Conservation (phyloP, 2,888 invertebrate species). For the Idaea aversata region DNA sequence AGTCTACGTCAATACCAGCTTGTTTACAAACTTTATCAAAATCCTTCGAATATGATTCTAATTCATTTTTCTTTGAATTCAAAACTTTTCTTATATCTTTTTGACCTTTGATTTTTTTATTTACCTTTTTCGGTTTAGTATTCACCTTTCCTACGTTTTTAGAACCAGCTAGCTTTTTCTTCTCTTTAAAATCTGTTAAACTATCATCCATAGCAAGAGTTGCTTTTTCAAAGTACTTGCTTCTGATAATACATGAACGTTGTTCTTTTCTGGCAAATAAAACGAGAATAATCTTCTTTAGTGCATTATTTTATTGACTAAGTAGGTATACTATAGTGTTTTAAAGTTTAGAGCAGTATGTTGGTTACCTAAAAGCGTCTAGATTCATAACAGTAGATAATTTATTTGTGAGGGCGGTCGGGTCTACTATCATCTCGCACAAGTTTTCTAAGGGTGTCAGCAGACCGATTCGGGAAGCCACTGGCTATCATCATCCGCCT, state of each 20-base stretch:
- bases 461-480: slow-evolving; percentile 49
- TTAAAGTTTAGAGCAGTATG: slow-evolving; percentile 9
- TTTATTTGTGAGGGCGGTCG: slow-evolving; percentile 55
- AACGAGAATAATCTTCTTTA: slow-evolving; percentile 36
- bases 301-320: slow-evolving; percentile 23
- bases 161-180: slow-evolving; percentile 46
- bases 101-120: slow-evolving; percentile 53
- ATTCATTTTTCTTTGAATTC: slow-evolving; percentile 58
- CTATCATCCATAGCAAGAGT: slow-evolving; percentile 65
- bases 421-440: slow-evolving; percentile 47
- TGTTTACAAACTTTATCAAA: slow-evolving; percentile 67
- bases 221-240: slow-evolving; percentile 59
- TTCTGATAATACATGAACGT: slow-evolving; percentile 43
- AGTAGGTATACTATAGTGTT: slow-evolving; percentile 16
- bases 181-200: slow-evolving; percentile 62
- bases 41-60: slow-evolving; percentile 60
- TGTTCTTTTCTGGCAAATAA: slow-evolving; percentile 49
- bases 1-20: slow-evolving; percentile 78
- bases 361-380: slow-evolving; percentile 44
- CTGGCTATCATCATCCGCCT: slow-evolving; percentile 61
- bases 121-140: slow-evolving; percentile 39
- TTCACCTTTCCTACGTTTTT: slow-evolving; percentile 38
- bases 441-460: slow-evolving; percentile 43
- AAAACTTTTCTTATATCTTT: slow-evolving; percentile 64
- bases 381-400: slow-evolving; percentile 33